Evolutionary conservation across 2,888 invertebrate species (phyloP).

Genomic region (Plagodis dolabraria): DNA sequence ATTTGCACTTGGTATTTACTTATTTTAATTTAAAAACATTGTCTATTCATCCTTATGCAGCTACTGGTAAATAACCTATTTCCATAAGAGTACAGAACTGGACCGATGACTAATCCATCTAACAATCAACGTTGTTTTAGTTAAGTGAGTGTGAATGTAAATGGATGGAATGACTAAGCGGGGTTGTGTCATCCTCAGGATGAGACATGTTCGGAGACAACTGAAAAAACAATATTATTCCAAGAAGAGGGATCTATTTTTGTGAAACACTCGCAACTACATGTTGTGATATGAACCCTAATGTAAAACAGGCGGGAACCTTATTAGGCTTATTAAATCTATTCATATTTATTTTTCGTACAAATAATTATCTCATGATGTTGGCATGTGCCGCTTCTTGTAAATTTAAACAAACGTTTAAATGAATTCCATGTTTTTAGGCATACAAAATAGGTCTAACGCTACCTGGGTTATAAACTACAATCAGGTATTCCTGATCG

Average conservation of each 20-base stretch:
- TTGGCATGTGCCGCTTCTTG: no score
- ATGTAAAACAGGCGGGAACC: no score
- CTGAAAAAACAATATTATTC: constrained; percentile 29
- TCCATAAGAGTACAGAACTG: constrained; percentile 20
- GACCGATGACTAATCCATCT: constrained; percentile 33
- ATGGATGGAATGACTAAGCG: constrained; percentile 36
- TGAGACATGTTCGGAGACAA: constrained; percentile 29
- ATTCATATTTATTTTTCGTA: no score
- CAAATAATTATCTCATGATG: no score
- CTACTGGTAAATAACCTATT: background rate
- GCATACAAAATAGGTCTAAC: no score
- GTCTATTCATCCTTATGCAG: no score
- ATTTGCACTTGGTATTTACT: no score
- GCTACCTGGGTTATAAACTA: no score
- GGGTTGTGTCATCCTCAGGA: constrained; percentile 31
- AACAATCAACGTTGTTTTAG: constrained; percentile 30
- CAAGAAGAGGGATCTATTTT: constrained; percentile 13
- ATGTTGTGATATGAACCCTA: background rate
- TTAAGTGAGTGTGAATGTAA: constrained; percentile 20
- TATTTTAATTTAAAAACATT: background rate
- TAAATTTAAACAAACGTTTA: no score
- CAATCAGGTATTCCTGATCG: no score
- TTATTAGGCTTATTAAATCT: no score
- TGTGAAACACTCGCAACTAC: constrained; percentile 4
- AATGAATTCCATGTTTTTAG: no score